These are phyloP conservation scores for Arizona elegans DNA, from an alignment of 2,113 vertebrate genomes.

Conservation along the genomic window DNA sequence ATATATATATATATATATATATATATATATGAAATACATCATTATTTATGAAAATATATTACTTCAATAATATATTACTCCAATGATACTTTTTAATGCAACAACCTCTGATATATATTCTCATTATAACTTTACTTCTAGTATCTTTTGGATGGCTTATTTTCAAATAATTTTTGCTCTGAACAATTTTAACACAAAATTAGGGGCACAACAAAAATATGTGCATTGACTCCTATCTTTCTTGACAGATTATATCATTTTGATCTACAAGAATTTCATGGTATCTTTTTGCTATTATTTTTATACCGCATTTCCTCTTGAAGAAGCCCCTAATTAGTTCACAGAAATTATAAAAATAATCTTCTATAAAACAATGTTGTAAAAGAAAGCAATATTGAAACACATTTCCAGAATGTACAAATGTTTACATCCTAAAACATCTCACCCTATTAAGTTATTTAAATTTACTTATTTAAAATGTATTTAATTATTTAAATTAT, in stretches of 20 bases:
- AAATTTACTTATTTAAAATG: background rate
- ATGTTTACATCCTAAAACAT: background rate
- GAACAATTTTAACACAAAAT: no score
- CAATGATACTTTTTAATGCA: no score
- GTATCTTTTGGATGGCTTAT: no score
- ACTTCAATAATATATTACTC: no score
- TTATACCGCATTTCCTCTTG: background rate
- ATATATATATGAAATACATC: no score
- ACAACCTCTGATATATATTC: no score
- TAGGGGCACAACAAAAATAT: no score
- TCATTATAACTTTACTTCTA: no score
- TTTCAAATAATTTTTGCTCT: no score
- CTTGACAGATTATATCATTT: background rate
- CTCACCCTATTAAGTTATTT: background rate
- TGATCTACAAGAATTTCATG: background rate
- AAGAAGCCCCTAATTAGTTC: background rate
- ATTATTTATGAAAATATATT: no score
- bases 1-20: no score
- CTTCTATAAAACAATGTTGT: background rate
- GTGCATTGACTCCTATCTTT: no score
- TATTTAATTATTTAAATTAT: background rate
- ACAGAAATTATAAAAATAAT: background rate
- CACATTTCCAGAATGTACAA: background rate
- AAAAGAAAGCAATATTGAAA: background rate
- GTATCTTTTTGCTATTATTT: background rate